Evolutionary conservation across 2,888 invertebrate genomes (phyloP).

Genomic region (Yponomeuta sedellus): DNA sequence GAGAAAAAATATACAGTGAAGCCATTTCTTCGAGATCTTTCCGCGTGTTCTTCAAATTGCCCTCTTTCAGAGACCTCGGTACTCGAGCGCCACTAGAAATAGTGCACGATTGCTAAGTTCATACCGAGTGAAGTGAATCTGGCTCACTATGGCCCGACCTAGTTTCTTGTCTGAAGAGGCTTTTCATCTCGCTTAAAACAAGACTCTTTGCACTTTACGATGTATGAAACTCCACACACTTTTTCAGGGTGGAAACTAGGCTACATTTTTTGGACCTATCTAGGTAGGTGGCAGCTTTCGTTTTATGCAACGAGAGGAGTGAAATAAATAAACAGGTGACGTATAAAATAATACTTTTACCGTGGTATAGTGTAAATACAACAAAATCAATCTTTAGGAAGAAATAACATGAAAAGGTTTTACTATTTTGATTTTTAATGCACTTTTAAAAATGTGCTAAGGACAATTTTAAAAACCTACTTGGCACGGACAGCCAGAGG

Average conservation of each 20-base stretch:
- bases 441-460: too few species aligned
- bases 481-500: too few species aligned
- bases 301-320: too few species aligned
- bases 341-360: too few species aligned
- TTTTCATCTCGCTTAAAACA: constrained; percentile 1
- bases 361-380: too few species aligned
- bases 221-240: background rate
- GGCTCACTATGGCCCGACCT: background rate
- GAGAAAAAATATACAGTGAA: background rate
- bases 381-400: too few species aligned
- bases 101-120: background rate
- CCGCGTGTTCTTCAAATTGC: background rate
- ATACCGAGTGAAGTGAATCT: background rate
- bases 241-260: background rate
- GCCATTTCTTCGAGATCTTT: background rate
- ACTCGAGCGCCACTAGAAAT: background rate
- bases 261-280: too few species aligned
- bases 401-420: too few species aligned
- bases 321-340: too few species aligned
- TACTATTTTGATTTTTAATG: too few species aligned
- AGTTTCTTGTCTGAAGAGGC: background rate
- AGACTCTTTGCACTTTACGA: background rate
- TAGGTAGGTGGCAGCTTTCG: too few species aligned
- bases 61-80: background rate
- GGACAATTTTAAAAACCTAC: too few species aligned